A percentile compares a stretch with the other conserved stretches of the same genome.
Evolutionary conservation across 2,113 vertebrate genomes (phyloP).

Genomic region (Scopus umbretta): DNA sequence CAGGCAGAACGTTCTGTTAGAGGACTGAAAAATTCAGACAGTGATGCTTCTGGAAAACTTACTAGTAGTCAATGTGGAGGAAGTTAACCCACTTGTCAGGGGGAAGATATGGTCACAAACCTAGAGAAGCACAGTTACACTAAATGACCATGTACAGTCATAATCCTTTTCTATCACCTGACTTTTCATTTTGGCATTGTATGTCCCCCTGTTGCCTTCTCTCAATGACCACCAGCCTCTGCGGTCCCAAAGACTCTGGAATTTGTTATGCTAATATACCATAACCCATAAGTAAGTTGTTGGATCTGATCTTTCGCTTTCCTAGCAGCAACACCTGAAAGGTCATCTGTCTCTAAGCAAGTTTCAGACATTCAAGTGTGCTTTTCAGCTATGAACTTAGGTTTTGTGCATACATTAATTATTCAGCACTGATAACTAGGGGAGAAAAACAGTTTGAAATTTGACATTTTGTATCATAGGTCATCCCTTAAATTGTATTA

Average conservation of each 20-base stretch:
- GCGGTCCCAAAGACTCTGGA: neutral
- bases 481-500: neutral
- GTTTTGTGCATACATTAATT: neutral
- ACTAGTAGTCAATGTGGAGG: neutral
- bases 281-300: neutral
- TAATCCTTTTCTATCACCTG: neutral
- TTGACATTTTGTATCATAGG: neutral
- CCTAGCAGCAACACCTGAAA: neutral
- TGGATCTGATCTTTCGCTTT: neutral
- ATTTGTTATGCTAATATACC: neutral
- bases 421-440: neutral
- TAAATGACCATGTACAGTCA: neutral
- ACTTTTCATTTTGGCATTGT: neutral
- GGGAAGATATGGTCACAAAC: neutral
- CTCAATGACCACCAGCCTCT: neutral
- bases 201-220: accelerated
- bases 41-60: neutral
- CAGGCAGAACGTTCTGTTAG: neutral
- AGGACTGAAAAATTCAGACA: neutral
- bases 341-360: neutral
- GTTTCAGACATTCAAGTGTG: neutral
- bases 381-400: neutral
- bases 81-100: neutral
- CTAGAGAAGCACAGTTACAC: neutral
- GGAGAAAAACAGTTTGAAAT: neutral